These are phyloP conservation scores for Hippocampus guttulatus DNA, from an alignment of 2,113 vertebrate species.

Conservation along the genomic window DNA sequence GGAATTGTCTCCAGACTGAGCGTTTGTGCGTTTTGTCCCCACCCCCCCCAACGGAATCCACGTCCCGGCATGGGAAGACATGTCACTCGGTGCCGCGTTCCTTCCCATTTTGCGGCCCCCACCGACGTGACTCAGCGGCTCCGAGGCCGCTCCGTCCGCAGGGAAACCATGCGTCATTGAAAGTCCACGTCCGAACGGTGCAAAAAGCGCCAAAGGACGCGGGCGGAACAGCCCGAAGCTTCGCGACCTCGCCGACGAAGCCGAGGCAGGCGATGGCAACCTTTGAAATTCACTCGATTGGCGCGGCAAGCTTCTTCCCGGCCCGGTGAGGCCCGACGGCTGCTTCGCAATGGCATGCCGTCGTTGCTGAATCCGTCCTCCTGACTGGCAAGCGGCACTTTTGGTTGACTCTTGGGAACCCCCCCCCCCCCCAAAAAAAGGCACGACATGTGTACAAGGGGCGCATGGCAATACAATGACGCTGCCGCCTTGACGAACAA, in stretches of 20 bases:
- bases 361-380: too few relatives aligned
- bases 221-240: constrained; percentile 21
- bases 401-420: too few relatives aligned
- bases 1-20: not conserved
- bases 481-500: too few relatives aligned
- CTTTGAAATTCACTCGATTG: too few relatives aligned
- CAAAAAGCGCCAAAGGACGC: not conserved
- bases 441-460: too few relatives aligned
- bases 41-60: not conserved
- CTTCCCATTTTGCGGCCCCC: not conserved
- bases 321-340: too few relatives aligned
- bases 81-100: not conserved
- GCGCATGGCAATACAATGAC: too few relatives aligned
- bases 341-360: too few relatives aligned
- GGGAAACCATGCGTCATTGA: constrained; percentile 7
- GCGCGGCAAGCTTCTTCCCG: too few relatives aligned
- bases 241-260: constrained; percentile 48
- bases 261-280: too few relatives aligned
- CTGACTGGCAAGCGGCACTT: too few relatives aligned
- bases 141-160: not conserved
- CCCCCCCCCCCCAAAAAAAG: too few relatives aligned
- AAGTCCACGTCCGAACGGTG: not conserved
- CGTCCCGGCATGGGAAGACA: not conserved
- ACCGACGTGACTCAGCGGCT: not conserved
- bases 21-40: not conserved